Percentiles rank a stretch among this genome's conserved stretches.
Conservation (phyloP, 2,888 invertebrate species). For the Dichetophora obliterata region DNA sequence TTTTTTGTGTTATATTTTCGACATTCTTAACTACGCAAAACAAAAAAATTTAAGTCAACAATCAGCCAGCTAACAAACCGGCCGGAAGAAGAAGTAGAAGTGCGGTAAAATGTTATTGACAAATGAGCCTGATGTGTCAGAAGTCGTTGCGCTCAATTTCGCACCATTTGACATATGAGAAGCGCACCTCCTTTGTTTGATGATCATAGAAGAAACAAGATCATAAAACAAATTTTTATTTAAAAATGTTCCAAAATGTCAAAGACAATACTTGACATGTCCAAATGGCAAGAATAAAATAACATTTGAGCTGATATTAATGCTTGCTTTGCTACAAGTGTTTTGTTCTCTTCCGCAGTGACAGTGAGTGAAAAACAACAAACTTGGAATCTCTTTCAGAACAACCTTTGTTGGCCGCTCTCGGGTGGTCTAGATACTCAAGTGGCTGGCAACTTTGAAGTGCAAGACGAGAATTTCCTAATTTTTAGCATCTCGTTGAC, state of each 20-base stretch:
- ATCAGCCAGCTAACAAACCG: neutral
- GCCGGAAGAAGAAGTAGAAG: neutral
- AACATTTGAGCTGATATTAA: neutral
- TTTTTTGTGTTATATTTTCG: too few species aligned
- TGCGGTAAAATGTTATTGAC: neutral
- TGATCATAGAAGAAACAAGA: neutral
- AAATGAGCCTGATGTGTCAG: neutral
- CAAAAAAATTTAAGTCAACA: neutral
- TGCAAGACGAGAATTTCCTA: neutral
- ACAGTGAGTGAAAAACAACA: neutral
- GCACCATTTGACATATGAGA: slow-evolving; percentile 7
- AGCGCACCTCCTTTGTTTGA: neutral
- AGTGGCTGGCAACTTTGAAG: neutral
- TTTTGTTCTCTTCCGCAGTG: slow-evolving; percentile 4
- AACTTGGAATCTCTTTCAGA: neutral
- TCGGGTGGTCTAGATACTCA: slow-evolving; percentile 2
- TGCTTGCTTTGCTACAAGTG: slow-evolving; percentile 12
- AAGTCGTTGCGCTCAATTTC: neutral
- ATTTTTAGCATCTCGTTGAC: slow-evolving; percentile 9
- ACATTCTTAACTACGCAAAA: neutral
- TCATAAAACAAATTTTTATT: neutral
- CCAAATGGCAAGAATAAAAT: neutral
- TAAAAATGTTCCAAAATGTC: neutral
- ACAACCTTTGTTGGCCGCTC: neutral
- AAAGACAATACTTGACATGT: neutral